A percentile compares a stretch with the other conserved stretches of the same genome.
phyloP scores from a whole-genome alignment of 2,113 vertebrate species.

The Epinephelus lanceolatus region DNA sequence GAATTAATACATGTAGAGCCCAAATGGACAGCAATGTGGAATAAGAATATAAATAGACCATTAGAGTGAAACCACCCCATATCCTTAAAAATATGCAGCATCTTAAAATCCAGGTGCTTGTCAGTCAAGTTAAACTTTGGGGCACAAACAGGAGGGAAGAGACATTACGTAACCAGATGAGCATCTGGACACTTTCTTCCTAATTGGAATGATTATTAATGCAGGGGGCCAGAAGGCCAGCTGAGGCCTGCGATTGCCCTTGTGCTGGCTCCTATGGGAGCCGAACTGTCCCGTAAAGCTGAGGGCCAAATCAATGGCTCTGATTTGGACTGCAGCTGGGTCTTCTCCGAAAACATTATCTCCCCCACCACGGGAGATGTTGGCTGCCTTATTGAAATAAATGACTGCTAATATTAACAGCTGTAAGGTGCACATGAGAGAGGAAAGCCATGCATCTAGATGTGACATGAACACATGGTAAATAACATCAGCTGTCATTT shows the following conservation, averaged over 20 bases:
- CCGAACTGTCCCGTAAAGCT: constrained; percentile 62
- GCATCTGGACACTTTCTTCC: constrained; percentile 54
- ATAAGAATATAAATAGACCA: constrained; percentile 9
- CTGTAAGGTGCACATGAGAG: constrained; percentile 48
- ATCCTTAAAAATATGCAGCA: neutral
- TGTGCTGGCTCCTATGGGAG: constrained; percentile 63
- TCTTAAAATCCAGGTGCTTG: constrained; percentile 14
- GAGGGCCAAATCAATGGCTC: constrained; percentile 76
- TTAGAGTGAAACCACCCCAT: constrained; percentile 1
- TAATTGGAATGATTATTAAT: constrained; percentile 76
- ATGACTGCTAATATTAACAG: constrained; percentile 55
- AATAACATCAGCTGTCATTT: constrained; percentile 39
- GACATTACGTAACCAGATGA: constrained; percentile 45
- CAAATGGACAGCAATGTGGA: neutral
- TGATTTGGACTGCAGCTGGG: constrained; percentile 74
- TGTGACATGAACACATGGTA: constrained; percentile 19
- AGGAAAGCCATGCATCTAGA: constrained; percentile 37
- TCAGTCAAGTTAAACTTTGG: neutral
- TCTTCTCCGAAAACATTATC: constrained; percentile 61
- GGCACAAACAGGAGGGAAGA: constrained; percentile 5
- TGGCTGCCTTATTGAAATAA: constrained; percentile 66
- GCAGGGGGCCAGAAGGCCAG: constrained; percentile 66
- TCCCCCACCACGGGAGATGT: constrained; percentile 44
- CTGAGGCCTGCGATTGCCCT: constrained; percentile 66
- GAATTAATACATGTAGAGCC: neutral